Evolutionary conservation across 2,888 invertebrate species (phyloP).

Genomic region (Campopleginae sp.): DNA sequence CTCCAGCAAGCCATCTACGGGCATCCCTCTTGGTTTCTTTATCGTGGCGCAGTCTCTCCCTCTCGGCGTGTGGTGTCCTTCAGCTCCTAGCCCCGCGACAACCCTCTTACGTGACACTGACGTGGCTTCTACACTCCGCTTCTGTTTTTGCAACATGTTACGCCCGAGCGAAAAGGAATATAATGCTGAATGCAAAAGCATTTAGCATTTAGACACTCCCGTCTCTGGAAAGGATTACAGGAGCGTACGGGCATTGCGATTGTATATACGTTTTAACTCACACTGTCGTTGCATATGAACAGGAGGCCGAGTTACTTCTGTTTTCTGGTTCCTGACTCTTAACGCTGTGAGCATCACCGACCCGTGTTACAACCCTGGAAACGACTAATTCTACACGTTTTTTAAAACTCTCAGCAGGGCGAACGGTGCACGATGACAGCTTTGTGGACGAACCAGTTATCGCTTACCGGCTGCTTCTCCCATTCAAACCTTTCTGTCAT

Average conservation of each 20-base stretch:
- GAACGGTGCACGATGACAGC: constrained; percentile 17
- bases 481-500: constrained; percentile 78
- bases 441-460: constrained; percentile 60
- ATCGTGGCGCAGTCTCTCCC: constrained; percentile 18
- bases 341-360: constrained; percentile 24
- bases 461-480: constrained; percentile 72
- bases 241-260: constrained; percentile 52
- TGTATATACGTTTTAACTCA: constrained; percentile 51
- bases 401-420: constrained; percentile 32
- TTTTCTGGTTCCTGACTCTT: constrained; percentile 45
- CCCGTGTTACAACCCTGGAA: constrained; percentile 27
- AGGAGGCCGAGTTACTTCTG: constrained; percentile 2
- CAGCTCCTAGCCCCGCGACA: constrained; percentile 45
- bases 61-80: constrained; percentile 54
- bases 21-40: constrained; percentile 26
- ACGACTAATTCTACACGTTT: constrained; percentile 51
- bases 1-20: constrained; percentile 53
- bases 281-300: constrained; percentile 40
- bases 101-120: constrained; percentile 65
- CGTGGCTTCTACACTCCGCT: constrained; percentile 55
- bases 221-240: constrained; percentile 68
- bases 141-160: constrained; percentile 60
- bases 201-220: constrained; percentile 76
- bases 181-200: constrained; percentile 79
- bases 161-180: constrained; percentile 71